A percentile compares a stretch with the other conserved stretches of the same genome.
These are phyloP conservation scores for Drosophila kambysellisi DNA, from an alignment of 2,888 invertebrate species.

Conservation along the genomic window DNA sequence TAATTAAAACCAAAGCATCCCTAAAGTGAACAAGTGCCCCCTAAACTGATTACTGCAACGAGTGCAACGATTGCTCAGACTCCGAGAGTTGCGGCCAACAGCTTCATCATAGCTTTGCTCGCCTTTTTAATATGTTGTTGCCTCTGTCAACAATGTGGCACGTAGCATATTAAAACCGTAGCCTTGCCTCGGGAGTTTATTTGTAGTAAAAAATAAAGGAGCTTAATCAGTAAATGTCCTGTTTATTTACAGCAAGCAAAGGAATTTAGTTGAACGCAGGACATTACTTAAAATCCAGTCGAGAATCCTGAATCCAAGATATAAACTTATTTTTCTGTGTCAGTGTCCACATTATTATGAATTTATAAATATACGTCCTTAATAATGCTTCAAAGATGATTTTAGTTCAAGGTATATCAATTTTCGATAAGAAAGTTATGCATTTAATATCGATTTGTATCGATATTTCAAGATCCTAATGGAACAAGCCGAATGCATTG, in stretches of 20 bases:
- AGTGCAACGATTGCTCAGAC: conserved; percentile 13
- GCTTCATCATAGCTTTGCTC: conserved; percentile 17
- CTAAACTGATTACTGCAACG: conserved; percentile 74
- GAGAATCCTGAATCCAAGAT: no score
- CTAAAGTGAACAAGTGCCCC: conserved; percentile 76
- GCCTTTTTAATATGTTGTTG: conserved; percentile 41
- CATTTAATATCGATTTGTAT: no score
- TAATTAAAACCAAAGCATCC: conserved; percentile 79
- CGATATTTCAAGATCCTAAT: no score
- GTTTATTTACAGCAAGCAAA: background rate
- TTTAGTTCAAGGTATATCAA: no score
- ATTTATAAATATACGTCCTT: no score
- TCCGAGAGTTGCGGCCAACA: background rate
- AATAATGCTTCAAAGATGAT: no score
- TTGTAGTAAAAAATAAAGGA: background rate
- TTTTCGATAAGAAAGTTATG: no score
- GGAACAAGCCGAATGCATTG: no score
- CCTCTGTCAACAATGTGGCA: conserved; percentile 37
- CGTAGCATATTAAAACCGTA: background rate
- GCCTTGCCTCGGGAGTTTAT: conserved; percentile 2
- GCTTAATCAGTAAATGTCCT: background rate
- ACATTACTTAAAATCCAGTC: no score
- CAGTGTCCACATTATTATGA: no score
- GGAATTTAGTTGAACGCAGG: background rate
- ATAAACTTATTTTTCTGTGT: no score